These are phyloP conservation scores for Hippoglossus stenolepis DNA, from an alignment of 2,113 vertebrate genomes.

Conservation along the genomic window DNA sequence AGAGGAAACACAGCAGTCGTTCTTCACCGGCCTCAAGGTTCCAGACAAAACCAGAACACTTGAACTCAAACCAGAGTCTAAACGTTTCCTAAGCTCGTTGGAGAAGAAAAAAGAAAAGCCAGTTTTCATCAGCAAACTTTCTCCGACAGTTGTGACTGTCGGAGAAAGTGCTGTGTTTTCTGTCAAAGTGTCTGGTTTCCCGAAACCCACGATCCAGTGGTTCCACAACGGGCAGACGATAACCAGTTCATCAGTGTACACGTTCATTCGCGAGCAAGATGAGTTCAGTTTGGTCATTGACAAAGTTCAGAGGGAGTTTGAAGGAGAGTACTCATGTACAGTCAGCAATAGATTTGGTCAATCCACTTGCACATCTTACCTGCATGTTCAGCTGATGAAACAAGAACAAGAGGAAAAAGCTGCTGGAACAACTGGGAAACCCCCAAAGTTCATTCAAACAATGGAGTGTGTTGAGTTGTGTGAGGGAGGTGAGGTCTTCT, in stretches of 20 bases:
- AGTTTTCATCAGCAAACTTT: conserved; percentile 86
- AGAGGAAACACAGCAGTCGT: conserved; percentile 83
- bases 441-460: conserved; percentile 83
- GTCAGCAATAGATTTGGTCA: conserved; percentile 86
- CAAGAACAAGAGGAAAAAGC: conserved; percentile 20
- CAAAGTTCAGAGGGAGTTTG: conserved; percentile 76
- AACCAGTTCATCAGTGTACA: conserved; percentile 76
- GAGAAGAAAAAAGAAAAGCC: conserved; percentile 83
- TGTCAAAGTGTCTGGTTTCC: conserved; percentile 84
- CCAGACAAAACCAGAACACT: conserved; percentile 85
- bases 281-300: conserved; percentile 88
- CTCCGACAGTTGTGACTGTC: conserved; percentile 75
- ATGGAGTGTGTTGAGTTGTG: conserved; percentile 76
- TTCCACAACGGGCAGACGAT: conserved; percentile 84
- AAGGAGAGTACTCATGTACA: conserved; percentile 88
- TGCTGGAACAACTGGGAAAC: conserved; percentile 52
- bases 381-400: conserved; percentile 81
- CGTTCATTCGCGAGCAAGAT: conserved; percentile 82
- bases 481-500: conserved; percentile 81
- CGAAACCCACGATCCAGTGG: conserved; percentile 88
- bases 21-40: conserved; percentile 80
- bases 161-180: conserved; percentile 86
- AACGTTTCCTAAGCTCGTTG: neutral
- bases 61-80: conserved; percentile 89
- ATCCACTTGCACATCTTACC: conserved; percentile 80